These are phyloP conservation scores for Neolamprologus sp. DNA, from an alignment of 2,113 vertebrate genomes.

Conservation along the genomic window DNA sequence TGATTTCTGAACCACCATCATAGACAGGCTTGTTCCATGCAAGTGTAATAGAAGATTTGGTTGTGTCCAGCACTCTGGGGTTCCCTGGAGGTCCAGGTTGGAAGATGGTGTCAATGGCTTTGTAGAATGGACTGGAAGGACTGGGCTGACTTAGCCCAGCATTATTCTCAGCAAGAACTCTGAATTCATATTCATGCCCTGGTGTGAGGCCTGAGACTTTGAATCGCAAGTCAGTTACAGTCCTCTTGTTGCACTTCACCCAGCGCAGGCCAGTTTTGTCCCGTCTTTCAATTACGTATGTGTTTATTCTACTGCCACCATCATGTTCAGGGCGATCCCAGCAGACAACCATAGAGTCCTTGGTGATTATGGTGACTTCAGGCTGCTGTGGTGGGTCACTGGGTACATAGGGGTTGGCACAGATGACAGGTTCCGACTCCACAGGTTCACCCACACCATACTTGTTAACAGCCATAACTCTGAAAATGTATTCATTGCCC, in stretches of 20 bases:
- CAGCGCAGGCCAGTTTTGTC: constrained; percentile 93
- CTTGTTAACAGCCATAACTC: constrained; percentile 98
- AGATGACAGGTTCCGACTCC: constrained; percentile 86
- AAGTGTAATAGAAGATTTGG: constrained; percentile 91
- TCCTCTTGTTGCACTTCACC: constrained; percentile 95
- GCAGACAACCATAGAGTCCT: constrained; percentile 95
- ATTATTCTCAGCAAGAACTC: constrained; percentile 91
- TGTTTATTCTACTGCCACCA: constrained; percentile 91
- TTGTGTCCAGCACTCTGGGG: constrained; percentile 90
- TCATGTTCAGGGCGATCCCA: constrained; percentile 95
- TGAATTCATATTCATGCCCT: constrained; percentile 95
- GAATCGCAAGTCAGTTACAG: constrained; percentile 87
- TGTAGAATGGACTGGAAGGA: constrained; percentile 86
- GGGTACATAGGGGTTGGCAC: constrained; percentile 85
- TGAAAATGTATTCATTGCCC: constrained; percentile 96
- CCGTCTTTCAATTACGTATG: constrained; percentile 90
- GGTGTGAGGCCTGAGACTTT: constrained; percentile 90
- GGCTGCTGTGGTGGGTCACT: constrained; percentile 89
- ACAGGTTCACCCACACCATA: constrained; percentile 90
- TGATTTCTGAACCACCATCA: constrained; percentile 96
- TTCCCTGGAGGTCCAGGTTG: constrained; percentile 95
- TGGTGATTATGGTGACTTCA: constrained; percentile 91
- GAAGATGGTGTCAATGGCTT: constrained; percentile 92
- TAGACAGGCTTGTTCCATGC: constrained; percentile 98
- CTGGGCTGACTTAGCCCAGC: constrained; percentile 92